Percentiles rank a stretch among this genome's conserved stretches.
phyloP scores from a whole-genome alignment of 1,140 invertebrate genomes.

The Delia radicum region DNA sequence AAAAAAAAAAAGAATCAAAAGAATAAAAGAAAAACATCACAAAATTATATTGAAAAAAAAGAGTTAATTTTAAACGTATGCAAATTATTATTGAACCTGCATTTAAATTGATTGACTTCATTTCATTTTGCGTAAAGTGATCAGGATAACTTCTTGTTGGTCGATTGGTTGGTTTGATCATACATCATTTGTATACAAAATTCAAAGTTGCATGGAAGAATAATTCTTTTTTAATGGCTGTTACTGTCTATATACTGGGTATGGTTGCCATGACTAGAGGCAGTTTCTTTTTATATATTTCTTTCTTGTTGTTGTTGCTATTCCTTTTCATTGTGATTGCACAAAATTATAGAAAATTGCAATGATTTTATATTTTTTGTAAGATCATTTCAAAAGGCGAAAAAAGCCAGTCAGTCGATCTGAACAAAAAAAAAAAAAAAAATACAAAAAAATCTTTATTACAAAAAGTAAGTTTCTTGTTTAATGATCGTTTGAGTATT shows the following conservation, averaged over 20 bases:
- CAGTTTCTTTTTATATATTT: not conserved
- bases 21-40: not conserved
- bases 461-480: no score
- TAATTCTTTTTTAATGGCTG: no score
- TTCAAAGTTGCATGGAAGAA: no score
- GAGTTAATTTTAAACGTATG: slow-evolving; percentile 36
- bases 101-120: slow-evolving; percentile 9
- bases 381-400: no score
- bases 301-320: not conserved
- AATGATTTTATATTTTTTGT: slow-evolving; percentile 46
- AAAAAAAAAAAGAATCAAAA: not conserved
- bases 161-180: not conserved
- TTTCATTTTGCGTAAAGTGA: slow-evolving; percentile 4
- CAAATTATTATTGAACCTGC: slow-evolving; percentile 10
- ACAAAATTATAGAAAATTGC: slow-evolving; percentile 55
- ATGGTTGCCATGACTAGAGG: slow-evolving; percentile 30
- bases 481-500: no score
- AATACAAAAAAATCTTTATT: no score
- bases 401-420: no score
- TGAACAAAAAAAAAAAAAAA: no score
- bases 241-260: not conserved
- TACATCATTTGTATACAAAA: no score
- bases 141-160: not conserved
- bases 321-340: slow-evolving; percentile 33
- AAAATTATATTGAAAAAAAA: no score